These are phyloP conservation scores for Sarcophaga bullata DNA, from an alignment of 1,140 invertebrate species.

Conservation along the genomic window DNA sequence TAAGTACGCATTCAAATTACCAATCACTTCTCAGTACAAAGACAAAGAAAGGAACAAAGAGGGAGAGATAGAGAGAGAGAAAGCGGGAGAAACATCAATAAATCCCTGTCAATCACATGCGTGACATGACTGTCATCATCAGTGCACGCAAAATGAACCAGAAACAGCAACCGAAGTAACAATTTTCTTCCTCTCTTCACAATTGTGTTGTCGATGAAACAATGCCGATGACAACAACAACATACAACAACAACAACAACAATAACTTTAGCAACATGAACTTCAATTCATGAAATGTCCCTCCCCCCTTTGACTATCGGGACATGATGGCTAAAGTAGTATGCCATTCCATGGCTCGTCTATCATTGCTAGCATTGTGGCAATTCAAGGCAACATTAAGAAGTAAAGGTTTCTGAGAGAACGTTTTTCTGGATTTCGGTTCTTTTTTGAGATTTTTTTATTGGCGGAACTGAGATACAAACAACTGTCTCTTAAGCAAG, in stretches of 20 bases:
- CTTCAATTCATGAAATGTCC: background rate
- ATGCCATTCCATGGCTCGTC: background rate
- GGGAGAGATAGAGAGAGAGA: no score
- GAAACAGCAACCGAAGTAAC: conserved; percentile 25
- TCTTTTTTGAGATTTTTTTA: conserved; percentile 53
- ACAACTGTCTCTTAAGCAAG: conserved; percentile 49
- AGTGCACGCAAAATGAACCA: conserved; percentile 34
- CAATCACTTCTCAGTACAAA: background rate
- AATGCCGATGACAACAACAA: background rate
- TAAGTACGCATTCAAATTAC: no score
- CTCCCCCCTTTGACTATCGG: background rate
- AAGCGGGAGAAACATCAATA: conserved; percentile 57
- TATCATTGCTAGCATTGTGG: background rate
- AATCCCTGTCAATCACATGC: conserved; percentile 64
- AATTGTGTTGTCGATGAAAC: background rate
- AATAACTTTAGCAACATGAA: background rate
- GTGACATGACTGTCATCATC: conserved; percentile 48
- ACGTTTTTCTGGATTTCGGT: no score
- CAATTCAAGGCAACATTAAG: background rate
- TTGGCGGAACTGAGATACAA: conserved; percentile 62
- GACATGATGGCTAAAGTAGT: background rate
- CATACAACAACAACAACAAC: no score
- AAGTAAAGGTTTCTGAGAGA: background rate
- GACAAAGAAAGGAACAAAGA: background rate
- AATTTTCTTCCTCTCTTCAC: background rate